phyloP scores from a whole-genome alignment of 2,888 invertebrate genomes.

The Brachyptera putata region DNA sequence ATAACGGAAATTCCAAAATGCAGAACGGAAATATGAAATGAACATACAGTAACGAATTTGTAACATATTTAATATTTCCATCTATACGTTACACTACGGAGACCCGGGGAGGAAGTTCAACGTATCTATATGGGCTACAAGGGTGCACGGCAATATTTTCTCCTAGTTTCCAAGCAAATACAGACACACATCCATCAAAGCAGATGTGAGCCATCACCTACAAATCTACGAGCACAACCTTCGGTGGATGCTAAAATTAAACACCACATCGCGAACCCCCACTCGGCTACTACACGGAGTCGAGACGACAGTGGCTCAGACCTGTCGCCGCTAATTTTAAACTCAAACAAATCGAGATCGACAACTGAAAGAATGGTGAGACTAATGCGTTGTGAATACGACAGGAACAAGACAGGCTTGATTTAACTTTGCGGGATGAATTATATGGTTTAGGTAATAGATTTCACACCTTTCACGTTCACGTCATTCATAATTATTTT shows the following conservation, averaged over 20 bases:
- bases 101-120: no score
- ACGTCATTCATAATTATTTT: neutral
- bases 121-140: no score
- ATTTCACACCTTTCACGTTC: constrained; percentile 4
- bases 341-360: constrained; percentile 10
- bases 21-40: no score
- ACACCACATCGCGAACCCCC: no score
- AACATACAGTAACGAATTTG: no score
- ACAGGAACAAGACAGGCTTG: neutral
- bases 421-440: neutral
- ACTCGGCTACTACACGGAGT: no score
- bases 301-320: no score
- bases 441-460: constrained; percentile 4
- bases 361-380: neutral
- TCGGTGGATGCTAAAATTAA: constrained; percentile 29
- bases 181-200: constrained; percentile 8
- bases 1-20: no score
- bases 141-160: no score
- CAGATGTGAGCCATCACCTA: constrained; percentile 30
- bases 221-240: neutral
- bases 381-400: constrained; percentile 13
- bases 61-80: no score
- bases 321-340: constrained; percentile 32
- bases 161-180: neutral
- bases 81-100: no score